These are phyloP conservation scores for Pangasius larnaudii DNA, from an alignment of 2,797 vertebrate species.

Conservation along the genomic window DNA sequence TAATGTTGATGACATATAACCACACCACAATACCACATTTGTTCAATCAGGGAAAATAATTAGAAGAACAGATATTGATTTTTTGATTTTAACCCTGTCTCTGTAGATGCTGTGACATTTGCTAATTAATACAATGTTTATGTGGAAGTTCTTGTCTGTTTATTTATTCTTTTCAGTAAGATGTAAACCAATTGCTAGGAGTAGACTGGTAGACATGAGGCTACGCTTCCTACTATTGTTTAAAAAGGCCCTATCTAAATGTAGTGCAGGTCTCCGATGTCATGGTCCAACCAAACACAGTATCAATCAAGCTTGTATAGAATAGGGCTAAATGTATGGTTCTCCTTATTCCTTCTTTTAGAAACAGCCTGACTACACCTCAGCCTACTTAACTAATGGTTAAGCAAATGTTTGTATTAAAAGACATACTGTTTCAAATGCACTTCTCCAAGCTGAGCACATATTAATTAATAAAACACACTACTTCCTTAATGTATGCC, in stretches of 20 bases:
- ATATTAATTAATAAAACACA: background rate
- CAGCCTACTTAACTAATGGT: background rate
- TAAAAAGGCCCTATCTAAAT: conserved; percentile 70
- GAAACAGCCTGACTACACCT: background rate
- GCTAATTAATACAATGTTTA: conserved; percentile 50
- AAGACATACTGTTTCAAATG: background rate
- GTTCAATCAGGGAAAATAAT: conserved; percentile 4
- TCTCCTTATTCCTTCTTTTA: conserved; percentile 21
- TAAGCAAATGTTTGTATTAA: background rate
- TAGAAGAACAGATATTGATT: conserved; percentile 29
- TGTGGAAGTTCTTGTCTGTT: conserved; percentile 47
- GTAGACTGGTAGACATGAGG: conserved; percentile 64
- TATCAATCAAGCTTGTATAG: conserved; percentile 50
- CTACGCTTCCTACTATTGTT: conserved; percentile 79
- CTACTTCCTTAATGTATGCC: background rate
- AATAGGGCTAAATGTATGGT: conserved; percentile 28
- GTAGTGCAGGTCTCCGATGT: conserved; percentile 61
- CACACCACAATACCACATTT: background rate
- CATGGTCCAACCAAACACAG: conserved; percentile 50
- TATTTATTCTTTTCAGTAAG: conserved; percentile 56
- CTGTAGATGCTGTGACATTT: conserved; percentile 44
- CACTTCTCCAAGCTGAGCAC: background rate
- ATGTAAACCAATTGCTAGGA: conserved; percentile 57
- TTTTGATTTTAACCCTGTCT: background rate
- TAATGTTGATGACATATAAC: background rate